Percentiles rank a stretch among this genome's conserved stretches.
Evolutionary conservation across 2,888 invertebrate species (phyloP).

Genomic region (Sphaerophoria taeniata): DNA sequence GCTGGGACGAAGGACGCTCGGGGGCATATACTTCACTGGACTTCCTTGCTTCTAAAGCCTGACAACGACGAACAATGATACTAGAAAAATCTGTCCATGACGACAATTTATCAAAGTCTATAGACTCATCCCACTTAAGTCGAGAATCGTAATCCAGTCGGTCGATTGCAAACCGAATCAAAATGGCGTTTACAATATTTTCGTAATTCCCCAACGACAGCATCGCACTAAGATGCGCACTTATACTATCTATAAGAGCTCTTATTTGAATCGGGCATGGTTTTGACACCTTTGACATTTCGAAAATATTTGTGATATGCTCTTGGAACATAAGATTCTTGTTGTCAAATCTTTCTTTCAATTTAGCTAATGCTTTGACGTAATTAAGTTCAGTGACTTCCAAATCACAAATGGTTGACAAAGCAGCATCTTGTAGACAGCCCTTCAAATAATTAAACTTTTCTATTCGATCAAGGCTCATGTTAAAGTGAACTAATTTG

Average conservation of each 20-base stretch:
- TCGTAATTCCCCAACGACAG: not conserved
- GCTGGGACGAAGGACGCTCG: too few relatives aligned
- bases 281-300: not conserved
- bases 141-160: not conserved
- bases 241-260: not conserved
- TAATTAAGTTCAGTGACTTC: constrained; percentile 28
- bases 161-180: constrained; percentile 1
- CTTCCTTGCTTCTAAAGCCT: too few relatives aligned
- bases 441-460: constrained; percentile 41
- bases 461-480: constrained; percentile 42
- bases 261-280: not conserved
- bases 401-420: not conserved
- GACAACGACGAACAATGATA: too few relatives aligned
- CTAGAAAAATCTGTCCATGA: too few relatives aligned
- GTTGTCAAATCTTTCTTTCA: not conserved
- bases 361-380: not conserved
- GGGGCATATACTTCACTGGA: too few relatives aligned
- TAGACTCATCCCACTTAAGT: not conserved
- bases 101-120: too few relatives aligned
- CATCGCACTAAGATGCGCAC: not conserved
- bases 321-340: constrained; percentile 19
- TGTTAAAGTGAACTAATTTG: constrained; percentile 63
- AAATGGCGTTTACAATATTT: not conserved
- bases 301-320: not conserved
- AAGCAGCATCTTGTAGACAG: constrained; percentile 20